Evolutionary conservation across 2,797 vertebrate species (phyloP), one percentile per base, ranked within the genome.

Genomic region (Holocentrus rufus): DNA sequence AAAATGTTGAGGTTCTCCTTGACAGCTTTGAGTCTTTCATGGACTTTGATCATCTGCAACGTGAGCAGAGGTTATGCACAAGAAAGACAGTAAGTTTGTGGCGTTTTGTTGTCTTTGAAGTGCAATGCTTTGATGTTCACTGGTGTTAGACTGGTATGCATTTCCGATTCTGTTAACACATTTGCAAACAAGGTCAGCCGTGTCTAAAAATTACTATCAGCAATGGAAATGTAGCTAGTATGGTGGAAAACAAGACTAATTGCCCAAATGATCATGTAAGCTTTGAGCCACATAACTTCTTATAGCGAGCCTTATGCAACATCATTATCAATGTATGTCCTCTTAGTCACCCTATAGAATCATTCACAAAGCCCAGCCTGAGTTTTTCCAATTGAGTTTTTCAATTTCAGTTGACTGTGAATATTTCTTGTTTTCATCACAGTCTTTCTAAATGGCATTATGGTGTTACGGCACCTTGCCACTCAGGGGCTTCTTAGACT

Each of bases 81-180:
- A 64, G 92, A 93, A 27, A 89, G 85, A 81, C 92, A 90, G 94
- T 95, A 88, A 94, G 94, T 95, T 57, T 39, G 58, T 61, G 76
- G 73, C 81, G 65, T 85, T 34, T 81, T 44, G 66, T 59, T 65
- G 74, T 69, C 49, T 76, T 53, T 67, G 46, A 42, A 69, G 56
- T 56, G 72, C 31, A 23, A 15, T 14, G 72, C 69, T 65, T 63
- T 59, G 44, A 46, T 46, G 3, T 17, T 46, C 14, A 17, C 42
- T 46, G 9, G 11, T 39, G 36, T 13, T 39, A 39, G 36, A 13
- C 65, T 65, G 63, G 77, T 77, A 68, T 22, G 57, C 60, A 25
- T 49, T 77, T 58, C 65, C 1, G n/a, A 64, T 52, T 49, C 39
- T 42, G 46, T 42, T 46, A 34, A 17, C n/a, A n/a, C 7, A 42